phyloP scores from a whole-genome alignment of 2,113 vertebrate species.

The Callipepla californica region DNA sequence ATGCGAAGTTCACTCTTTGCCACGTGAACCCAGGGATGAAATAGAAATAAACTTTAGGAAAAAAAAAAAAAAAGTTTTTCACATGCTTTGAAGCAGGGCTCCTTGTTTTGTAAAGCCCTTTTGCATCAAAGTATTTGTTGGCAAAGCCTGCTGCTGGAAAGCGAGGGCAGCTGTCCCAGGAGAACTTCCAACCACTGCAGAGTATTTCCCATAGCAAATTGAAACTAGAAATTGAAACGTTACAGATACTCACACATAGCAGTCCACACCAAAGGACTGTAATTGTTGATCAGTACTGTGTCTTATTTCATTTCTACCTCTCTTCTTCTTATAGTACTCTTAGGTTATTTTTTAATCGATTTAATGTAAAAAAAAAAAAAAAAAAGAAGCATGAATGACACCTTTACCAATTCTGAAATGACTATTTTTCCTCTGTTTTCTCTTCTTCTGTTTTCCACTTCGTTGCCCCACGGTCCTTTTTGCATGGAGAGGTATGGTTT shows the following conservation, averaged over 20 bases:
- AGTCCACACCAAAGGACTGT: neutral
- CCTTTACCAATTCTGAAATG: neutral
- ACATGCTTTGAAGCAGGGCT: neutral
- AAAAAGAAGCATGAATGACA: neutral
- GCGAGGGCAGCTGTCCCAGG: neutral
- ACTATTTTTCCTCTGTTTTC: slow-evolving; percentile 3
- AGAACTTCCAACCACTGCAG: slow-evolving; percentile 36
- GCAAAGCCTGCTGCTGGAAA: slow-evolving; percentile 20
- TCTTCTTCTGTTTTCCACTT: neutral
- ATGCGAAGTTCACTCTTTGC: neutral
- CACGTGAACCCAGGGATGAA: neutral
- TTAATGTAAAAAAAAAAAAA: neutral
- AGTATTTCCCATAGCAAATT: slow-evolving; percentile 36
- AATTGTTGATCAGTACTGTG: neutral
- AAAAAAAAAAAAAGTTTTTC: neutral
- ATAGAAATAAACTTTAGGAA: neutral
- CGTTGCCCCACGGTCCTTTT: neutral
- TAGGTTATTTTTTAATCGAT: neutral
- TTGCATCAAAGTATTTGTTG: neutral
- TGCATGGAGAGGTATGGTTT: neutral
- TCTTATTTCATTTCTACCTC: neutral
- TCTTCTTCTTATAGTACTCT: rapidly evolving
- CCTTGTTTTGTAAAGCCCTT: neutral
- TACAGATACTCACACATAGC: neutral
- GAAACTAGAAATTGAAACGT: slow-evolving; percentile 32